phyloP scores from a whole-genome alignment of 2,113 vertebrate species.

The Oceanodroma tethys region DNA sequence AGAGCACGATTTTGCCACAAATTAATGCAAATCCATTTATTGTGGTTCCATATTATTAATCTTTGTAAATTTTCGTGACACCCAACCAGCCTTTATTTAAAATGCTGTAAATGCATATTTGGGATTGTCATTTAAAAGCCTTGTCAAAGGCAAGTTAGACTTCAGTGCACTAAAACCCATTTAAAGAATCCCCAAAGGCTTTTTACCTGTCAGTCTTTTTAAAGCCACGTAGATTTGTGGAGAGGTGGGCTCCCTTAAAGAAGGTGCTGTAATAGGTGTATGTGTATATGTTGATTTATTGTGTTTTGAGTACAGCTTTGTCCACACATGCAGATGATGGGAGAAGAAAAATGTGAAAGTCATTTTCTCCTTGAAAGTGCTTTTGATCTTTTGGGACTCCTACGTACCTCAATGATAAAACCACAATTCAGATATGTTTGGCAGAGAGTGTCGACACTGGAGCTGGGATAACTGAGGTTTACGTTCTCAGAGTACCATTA shows the following conservation, averaged over 20 bases:
- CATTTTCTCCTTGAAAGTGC: slow-evolving; percentile 33
- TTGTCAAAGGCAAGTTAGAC: neutral
- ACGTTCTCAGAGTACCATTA: neutral
- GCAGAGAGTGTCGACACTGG: neutral
- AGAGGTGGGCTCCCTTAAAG: neutral
- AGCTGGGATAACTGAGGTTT: neutral
- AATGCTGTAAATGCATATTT: neutral
- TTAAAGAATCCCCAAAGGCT: neutral
- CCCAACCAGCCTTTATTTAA: neutral
- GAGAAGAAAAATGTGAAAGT: neutral
- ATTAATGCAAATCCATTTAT: neutral
- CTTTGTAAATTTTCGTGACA: neutral
- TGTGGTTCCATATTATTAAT: neutral
- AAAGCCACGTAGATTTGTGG: neutral
- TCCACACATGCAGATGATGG: neutral
- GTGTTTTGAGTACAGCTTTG: neutral
- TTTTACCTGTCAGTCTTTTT: neutral
- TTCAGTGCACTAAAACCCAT: neutral
- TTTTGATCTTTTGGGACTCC: slow-evolving; percentile 30
- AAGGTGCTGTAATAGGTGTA: neutral
- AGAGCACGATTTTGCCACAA: neutral
- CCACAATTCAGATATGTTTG: slow-evolving; percentile 9
- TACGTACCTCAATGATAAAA: neutral
- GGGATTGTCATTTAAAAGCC: neutral
- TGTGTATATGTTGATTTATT: neutral